Evolutionary conservation across 2,113 vertebrate genomes (phyloP).

Genomic region (Marmota flaviventris): DNA sequence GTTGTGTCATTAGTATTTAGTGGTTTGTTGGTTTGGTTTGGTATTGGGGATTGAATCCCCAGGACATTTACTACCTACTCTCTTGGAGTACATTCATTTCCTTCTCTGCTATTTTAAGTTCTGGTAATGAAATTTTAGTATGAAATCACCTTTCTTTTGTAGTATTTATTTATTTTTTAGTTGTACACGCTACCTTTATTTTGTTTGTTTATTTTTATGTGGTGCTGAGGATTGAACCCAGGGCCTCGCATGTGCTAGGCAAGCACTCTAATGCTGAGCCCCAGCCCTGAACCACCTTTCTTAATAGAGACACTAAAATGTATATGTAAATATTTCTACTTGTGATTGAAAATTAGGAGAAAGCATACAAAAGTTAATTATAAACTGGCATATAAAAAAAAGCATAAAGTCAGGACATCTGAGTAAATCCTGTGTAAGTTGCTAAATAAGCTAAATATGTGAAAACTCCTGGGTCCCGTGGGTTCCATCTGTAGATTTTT

Average conservation of each 20-base stretch:
- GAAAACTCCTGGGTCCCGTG: background rate
- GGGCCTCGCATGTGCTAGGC: too few relatives aligned
- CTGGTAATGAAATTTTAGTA: slow-evolving; percentile 26
- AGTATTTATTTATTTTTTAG: too few relatives aligned
- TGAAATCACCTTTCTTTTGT: slow-evolving; percentile 2
- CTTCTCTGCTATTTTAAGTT: slow-evolving; percentile 44
- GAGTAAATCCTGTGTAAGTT: background rate
- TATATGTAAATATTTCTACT: background rate
- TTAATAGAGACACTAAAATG: slow-evolving; percentile 11
- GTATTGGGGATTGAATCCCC: too few relatives aligned
- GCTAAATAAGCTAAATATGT: background rate
- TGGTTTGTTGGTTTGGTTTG: too few relatives aligned
- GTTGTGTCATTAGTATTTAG: background rate
- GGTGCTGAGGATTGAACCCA: too few relatives aligned
- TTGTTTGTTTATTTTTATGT: too few relatives aligned
- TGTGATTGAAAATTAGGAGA: slow-evolving; percentile 33
- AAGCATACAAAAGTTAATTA: background rate
- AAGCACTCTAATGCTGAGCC: too few relatives aligned
- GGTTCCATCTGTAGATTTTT: background rate
- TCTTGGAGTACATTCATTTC: background rate
- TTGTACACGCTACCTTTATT: too few relatives aligned
- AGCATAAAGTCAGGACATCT: background rate
- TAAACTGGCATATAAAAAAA: slow-evolving; percentile 23
- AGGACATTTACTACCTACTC: background rate
- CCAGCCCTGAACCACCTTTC: background rate